Evolutionary conservation across 2,797 vertebrate genomes (phyloP).

Genomic region (Vipera latastei): DNA sequence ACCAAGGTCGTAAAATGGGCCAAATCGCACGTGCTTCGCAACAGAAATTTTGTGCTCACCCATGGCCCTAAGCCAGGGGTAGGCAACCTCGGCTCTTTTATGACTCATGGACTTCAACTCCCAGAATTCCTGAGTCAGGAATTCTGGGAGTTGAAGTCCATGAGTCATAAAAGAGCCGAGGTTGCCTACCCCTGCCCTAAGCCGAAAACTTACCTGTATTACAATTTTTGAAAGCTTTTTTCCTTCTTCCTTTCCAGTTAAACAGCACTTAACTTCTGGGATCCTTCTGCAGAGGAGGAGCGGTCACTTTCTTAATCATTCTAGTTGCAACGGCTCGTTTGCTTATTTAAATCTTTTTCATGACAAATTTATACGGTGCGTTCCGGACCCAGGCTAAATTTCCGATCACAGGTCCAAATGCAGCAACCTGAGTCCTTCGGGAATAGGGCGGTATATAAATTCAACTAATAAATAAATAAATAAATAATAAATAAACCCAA

Average conservation of each 20-base stretch:
- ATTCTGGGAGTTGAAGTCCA: too few species aligned
- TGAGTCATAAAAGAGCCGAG: too few species aligned
- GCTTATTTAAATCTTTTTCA: neutral
- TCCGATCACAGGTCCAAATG: neutral
- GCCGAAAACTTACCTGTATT: neutral
- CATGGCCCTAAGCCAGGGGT: too few species aligned
- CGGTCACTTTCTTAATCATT: neutral
- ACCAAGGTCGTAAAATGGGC: neutral
- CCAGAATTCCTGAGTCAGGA: too few species aligned
- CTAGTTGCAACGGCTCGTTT: neutral
- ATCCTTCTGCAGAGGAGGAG: neutral
- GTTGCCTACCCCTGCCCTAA: too few species aligned
- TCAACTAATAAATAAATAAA: too few species aligned
- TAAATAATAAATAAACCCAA: too few species aligned
- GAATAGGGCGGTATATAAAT: too few species aligned
- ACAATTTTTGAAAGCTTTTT: neutral
- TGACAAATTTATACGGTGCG: neutral
- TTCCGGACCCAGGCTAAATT: neutral
- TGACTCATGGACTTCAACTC: too few species aligned
- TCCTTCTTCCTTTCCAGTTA: neutral
- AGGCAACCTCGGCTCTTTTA: too few species aligned
- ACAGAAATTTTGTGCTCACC: neutral
- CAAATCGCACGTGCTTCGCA: neutral
- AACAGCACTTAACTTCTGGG: neutral
- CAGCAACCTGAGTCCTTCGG: neutral